Conservation (phyloP, 2,888 invertebrate species). For the Eulithis prunata region DNA sequence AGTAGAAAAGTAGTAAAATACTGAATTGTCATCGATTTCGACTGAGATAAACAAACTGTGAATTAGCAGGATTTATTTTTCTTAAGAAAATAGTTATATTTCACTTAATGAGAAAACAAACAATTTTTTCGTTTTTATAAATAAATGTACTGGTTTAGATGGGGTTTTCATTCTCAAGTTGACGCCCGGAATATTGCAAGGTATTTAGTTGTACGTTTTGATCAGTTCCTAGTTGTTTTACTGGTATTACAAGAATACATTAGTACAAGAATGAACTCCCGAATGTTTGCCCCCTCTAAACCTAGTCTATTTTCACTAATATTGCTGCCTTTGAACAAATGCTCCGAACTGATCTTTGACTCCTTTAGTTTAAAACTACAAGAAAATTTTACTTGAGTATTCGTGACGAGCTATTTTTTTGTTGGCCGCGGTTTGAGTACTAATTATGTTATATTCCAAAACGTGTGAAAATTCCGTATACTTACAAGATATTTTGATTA, state of each 20-base stretch:
- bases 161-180: slow-evolving; percentile 27
- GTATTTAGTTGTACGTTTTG: background rate
- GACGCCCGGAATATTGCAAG: slow-evolving; percentile 12
- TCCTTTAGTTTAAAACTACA: background rate
- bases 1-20: too few relatives aligned
- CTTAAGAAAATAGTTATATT: too few relatives aligned
- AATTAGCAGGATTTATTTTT: too few relatives aligned
- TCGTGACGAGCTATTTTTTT: slow-evolving; percentile 2
- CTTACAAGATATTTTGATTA: background rate
- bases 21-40: too few relatives aligned
- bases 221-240: slow-evolving; percentile 12
- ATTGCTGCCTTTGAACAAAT: background rate
- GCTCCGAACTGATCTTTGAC: background rate
- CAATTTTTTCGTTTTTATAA: too few relatives aligned
- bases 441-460: slow-evolving; percentile 2
- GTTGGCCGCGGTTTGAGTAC: background rate
- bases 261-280: slow-evolving; percentile 11
- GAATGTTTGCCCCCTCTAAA: slow-evolving; percentile 31
- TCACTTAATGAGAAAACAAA: too few relatives aligned
- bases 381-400: background rate
- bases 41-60: too few relatives aligned
- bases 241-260: slow-evolving; percentile 9
- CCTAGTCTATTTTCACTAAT: slow-evolving; percentile 12
- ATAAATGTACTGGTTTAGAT: slow-evolving; percentile 30
- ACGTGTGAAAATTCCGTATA: slow-evolving; percentile 6